These are phyloP conservation scores for Dallia pectoralis DNA, from an alignment of 2,797 vertebrate genomes.

Conservation along the genomic window DNA sequence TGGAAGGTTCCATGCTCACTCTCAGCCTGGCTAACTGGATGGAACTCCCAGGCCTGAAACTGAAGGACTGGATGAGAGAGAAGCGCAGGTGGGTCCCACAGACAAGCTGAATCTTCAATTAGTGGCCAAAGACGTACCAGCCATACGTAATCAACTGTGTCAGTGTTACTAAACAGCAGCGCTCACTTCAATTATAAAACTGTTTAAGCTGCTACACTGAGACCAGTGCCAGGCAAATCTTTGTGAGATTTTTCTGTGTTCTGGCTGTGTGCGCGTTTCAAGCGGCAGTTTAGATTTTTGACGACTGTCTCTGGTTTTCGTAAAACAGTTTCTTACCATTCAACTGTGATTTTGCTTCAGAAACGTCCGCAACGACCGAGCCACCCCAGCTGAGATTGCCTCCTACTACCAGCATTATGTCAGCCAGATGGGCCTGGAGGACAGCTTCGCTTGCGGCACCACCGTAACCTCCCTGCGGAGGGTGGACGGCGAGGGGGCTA, in stretches of 20 bases:
- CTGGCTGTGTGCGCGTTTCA: not conserved
- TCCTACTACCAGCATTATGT: slow-evolving; percentile 83
- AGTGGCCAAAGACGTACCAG: not conserved
- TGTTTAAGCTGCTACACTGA: not conserved
- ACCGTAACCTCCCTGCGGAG: slow-evolving; percentile 71
- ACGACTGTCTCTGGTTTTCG: too few species aligned
- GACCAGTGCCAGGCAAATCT: not conserved
- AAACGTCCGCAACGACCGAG: slow-evolving; percentile 77
- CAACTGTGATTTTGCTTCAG: slow-evolving; percentile 46
- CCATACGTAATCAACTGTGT: not conserved
- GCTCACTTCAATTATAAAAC: not conserved
- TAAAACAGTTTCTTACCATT: not conserved
- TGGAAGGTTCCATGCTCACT: slow-evolving; percentile 82
- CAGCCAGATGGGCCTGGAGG: slow-evolving; percentile 70
- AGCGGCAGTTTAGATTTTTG: too few species aligned
- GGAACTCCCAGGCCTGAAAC: slow-evolving; percentile 79
- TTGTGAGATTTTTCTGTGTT: not conserved
- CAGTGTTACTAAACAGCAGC: not conserved
- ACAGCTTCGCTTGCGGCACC: slow-evolving; percentile 73
- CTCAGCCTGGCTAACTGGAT: slow-evolving; percentile 83
- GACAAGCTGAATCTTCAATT: not conserved
- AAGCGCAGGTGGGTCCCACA: slow-evolving; percentile 72
- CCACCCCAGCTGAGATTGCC: slow-evolving; percentile 78
- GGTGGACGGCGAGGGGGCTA: slow-evolving; percentile 33
- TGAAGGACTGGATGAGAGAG: slow-evolving; percentile 82